A percentile compares a stretch with the other conserved stretches of the same genome.
Evolutionary conservation across 1,140 invertebrate genomes (phyloP).

Genomic region (Eumeta japonica): DNA sequence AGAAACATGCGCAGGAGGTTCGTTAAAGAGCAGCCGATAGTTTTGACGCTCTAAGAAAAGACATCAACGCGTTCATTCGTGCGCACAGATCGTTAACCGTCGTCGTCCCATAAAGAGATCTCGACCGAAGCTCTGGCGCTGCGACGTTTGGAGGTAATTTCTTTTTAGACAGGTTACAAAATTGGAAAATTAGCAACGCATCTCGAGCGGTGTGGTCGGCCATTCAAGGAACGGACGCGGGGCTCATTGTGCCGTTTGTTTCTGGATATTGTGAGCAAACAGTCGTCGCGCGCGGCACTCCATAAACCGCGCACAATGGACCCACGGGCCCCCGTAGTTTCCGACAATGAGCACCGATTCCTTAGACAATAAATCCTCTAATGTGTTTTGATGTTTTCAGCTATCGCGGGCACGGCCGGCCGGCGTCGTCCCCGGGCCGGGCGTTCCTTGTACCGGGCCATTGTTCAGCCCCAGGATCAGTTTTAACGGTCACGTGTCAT

Average conservation of each 20-base stretch:
- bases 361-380: slow-evolving; percentile 36
- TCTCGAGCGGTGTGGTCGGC: slow-evolving; percentile 38
- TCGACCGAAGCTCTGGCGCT: too few species aligned
- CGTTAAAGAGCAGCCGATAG: too few species aligned
- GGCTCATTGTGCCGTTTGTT: slow-evolving; percentile 19
- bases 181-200: slow-evolving; percentile 47
- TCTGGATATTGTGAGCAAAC: slow-evolving; percentile 37
- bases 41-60: too few species aligned
- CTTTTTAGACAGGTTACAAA: slow-evolving; percentile 19
- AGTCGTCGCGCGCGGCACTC: slow-evolving; percentile 28
- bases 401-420: too few species aligned
- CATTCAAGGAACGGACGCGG: slow-evolving; percentile 25
- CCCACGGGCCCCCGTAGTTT: slow-evolving; percentile 35
- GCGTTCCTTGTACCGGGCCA: not conserved
- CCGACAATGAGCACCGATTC: slow-evolving; percentile 38
- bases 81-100: too few species aligned
- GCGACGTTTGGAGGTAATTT: too few species aligned
- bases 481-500: not conserved
- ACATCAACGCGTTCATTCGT: too few species aligned
- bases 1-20: too few species aligned
- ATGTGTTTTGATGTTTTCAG: slow-evolving; percentile 52
- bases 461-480: not conserved
- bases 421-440: too few species aligned
- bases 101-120: too few species aligned
- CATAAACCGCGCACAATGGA: slow-evolving; percentile 23